phyloP scores from a whole-genome alignment of 2,797 vertebrate genomes.

The Avahi laniger region DNA sequence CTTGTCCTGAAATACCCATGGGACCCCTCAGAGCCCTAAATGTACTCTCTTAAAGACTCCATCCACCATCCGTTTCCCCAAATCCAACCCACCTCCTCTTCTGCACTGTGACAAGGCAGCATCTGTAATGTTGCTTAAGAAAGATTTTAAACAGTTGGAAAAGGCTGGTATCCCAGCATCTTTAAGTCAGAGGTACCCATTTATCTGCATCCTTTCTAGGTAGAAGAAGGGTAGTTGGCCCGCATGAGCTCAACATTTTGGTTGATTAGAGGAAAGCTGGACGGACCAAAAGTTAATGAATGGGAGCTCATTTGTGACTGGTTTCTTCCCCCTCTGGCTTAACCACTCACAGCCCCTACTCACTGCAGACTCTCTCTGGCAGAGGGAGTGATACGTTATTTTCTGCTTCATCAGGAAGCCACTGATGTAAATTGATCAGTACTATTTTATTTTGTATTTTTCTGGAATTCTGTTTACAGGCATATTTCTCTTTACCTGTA shows the following conservation, averaged over 20 bases:
- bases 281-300: neutral
- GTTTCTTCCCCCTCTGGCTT: neutral
- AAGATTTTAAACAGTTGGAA: neutral
- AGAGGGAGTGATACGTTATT: conserved; percentile 65
- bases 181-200: neutral
- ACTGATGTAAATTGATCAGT: conserved; percentile 69
- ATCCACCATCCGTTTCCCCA: neutral
- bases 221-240: neutral
- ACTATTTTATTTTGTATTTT: conserved; percentile 52
- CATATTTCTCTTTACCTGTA: conserved; percentile 56
- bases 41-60: neutral
- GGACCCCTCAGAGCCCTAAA: neutral
- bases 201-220: neutral
- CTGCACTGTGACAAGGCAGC: neutral
- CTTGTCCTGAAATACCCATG: no score
- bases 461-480: conserved; percentile 70
- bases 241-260: neutral
- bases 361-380: conserved; percentile 10
- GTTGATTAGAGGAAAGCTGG: neutral
- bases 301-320: neutral
- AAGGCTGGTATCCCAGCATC: neutral
- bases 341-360: conserved; percentile 31
- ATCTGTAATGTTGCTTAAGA: neutral
- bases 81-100: neutral
- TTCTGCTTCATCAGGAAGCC: conserved; percentile 64